These are phyloP conservation scores for pig (Sus scrofa) DNA, from an alignment of 2,113 vertebrate species.

Conservation along the genomic window T2T-Sscrofa CM000812.6:159743501-159744000, in stretches of 20 bases:
- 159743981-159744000: too few relatives aligned
- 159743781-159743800: background rate
- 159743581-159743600: background rate
- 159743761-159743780: background rate
- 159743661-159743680: fast-evolving
- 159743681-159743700: too few relatives aligned
- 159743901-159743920: background rate
- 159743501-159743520: background rate
- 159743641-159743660: too few relatives aligned
- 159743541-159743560: background rate
- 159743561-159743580: background rate
- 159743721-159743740: fast-evolving
- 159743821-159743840: background rate
- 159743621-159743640: background rate
- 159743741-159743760: background rate
- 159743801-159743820: background rate
- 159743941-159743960: background rate
- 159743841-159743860: background rate
- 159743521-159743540: background rate
- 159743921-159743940: too few relatives aligned
- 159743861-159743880: background rate
- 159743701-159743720: background rate
- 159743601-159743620: background rate
- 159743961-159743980: too few relatives aligned
- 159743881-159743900: background rate